A percentile compares a stretch with the other conserved stretches of the same genome.
phyloP scores from a whole-genome alignment of 2,888 invertebrate species.

The Heliconius aoede region DNA sequence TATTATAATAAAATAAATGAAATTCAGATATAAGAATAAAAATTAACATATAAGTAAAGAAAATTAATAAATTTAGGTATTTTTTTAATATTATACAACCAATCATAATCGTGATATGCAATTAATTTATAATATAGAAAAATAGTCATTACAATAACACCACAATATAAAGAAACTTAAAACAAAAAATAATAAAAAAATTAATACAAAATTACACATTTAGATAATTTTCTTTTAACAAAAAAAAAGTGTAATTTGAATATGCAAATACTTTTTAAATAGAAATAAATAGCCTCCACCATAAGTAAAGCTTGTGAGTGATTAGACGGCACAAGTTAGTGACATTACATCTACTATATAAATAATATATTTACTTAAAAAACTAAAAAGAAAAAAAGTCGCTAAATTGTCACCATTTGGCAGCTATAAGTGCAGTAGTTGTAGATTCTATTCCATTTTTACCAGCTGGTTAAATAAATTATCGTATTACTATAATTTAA shows the following conservation, averaged over 20 bases:
- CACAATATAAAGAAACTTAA: constrained; percentile 34
- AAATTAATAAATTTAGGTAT: not conserved
- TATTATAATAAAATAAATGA: constrained; percentile 20
- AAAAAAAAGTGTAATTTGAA: constrained; percentile 34
- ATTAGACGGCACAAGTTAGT: constrained; percentile 56
- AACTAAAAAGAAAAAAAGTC: too few relatives aligned
- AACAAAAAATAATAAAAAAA: constrained; percentile 39
- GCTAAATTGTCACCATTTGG: too few relatives aligned
- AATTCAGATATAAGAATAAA: constrained; percentile 37
- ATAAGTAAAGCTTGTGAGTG: constrained; percentile 57
- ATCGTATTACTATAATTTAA: too few relatives aligned
- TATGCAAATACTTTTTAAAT: too few relatives aligned
- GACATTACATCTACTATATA: constrained; percentile 39
- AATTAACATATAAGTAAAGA: constrained; percentile 40
- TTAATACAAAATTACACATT: constrained; percentile 42
- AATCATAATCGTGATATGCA: constrained; percentile 58
- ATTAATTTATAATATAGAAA: constrained; percentile 1
- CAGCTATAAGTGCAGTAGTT: too few relatives aligned
- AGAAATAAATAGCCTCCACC: constrained; percentile 53
- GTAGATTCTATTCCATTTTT: too few relatives aligned
- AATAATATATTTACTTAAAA: not conserved
- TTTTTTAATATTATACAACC: constrained; percentile 43
- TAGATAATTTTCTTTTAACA: constrained; percentile 31
- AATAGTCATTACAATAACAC: not conserved
- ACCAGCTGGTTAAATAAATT: too few relatives aligned